Base-by-base conservation (phyloP, 2,888 invertebrate species). In the Ischnus inquisitorius region DNA sequence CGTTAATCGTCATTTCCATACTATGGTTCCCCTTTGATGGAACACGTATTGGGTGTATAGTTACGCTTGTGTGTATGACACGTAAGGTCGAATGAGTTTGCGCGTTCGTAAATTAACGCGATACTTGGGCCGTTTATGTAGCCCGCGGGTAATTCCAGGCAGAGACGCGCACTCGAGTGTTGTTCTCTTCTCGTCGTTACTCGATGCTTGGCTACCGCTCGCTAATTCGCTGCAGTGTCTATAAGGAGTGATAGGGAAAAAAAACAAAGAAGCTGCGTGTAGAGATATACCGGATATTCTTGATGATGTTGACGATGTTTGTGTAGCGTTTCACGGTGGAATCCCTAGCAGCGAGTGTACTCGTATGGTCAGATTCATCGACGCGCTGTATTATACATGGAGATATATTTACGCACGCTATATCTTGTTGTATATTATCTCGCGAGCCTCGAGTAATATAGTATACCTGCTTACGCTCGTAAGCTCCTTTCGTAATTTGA, bases 401-500 rank as follows among this genome's bases (percentile, higher is more conserved):
- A 46, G 5, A 43, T 62, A 19, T 57, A 57, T 34, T 22, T 48
- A 41, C 12, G 41, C 51, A 25, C 19, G 57, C 54, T 41, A 57
- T 57, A 69, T 51, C 16, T 25, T 41, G 54, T 46, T 14, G 12
- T 16, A 34, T 54, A 14, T 25, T 19, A 68, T 69, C 51, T 25
- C 19, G 22, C 43, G 28, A 75, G 68, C 22, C 74, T 51, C 72
- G 83, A 85, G 85, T 87, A 84, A 79, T 85, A 81, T 86, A n/a
- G n/a, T n/a, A 75, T 82, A 75, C 51, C 62, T 75, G 80, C 72
- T 75, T 79, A 78, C 67, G 57, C 80, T 41, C 64, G 80, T 82
- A 84, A 85, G 85, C 77, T 74, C 74, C 79, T 87, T 88, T 89
- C 88, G 87, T 88, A 88, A 89, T 88, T 89, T 87, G 88, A 89